These are phyloP conservation scores for Solenodon paradoxus DNA, from an alignment of 2,113 vertebrate genomes.

Conservation along the genomic window DNA sequence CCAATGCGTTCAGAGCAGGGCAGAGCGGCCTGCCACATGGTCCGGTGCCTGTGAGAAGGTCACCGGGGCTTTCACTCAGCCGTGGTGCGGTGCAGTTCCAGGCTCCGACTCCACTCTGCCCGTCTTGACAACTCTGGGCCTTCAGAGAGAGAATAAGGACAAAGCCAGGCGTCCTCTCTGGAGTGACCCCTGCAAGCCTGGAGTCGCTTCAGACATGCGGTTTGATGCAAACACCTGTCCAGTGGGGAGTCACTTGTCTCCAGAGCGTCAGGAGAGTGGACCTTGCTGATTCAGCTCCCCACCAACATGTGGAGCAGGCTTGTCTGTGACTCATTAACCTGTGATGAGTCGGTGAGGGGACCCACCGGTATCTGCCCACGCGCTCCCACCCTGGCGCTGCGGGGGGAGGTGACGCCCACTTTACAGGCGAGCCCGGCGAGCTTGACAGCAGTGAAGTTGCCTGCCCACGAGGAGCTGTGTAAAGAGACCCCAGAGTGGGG, in stretches of 20 bases:
- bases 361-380: not conserved
- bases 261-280: not conserved
- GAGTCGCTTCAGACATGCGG: not conserved
- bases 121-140: accelerated
- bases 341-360: not conserved
- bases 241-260: not conserved
- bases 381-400: accelerated
- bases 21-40: not conserved
- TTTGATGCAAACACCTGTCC: not conserved
- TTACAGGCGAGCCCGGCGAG: not conserved
- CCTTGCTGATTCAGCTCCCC: not conserved
- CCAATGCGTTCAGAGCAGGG: no score
- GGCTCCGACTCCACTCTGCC: not conserved
- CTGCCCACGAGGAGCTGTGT: no score
- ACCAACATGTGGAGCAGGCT: no score
- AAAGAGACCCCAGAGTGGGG: not conserved
- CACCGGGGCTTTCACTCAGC: not conserved
- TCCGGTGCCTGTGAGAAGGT: not conserved
- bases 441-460: not conserved
- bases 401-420: not conserved
- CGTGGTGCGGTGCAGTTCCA: not conserved
- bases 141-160: not conserved
- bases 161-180: not conserved
- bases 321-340: not conserved
- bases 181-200: not conserved